Base-by-base conservation (phyloP, 2,113 vertebrate genomes). In the Gadus macrocephalus region DNA sequence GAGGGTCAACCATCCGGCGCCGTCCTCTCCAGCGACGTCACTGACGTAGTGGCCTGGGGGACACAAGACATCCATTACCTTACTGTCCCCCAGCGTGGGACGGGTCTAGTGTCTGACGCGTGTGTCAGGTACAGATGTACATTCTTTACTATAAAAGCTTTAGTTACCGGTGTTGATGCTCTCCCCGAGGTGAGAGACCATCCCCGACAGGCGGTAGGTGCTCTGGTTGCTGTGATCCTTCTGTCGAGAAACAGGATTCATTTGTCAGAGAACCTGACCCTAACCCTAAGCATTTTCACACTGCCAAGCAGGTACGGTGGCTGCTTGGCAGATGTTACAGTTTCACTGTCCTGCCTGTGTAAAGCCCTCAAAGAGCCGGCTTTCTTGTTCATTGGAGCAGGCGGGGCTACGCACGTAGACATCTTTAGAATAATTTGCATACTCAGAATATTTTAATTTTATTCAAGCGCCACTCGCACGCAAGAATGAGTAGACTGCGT, bases 111-210 rank as follows among this genome's bases (percentile, higher is more conserved):
- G 58, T 15, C 4, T 17, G n/a, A 6, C 2, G n/a, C 58, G 1
- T 15, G 2, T 15, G 58, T 59, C 15, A 14, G n/a, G 11, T 25
- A 25, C 25, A 25, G 25, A 25, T 25, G 25, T 25, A 25, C 25
- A 25, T 25, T 25, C 25, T 25, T 25, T 2, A 25, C 25, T 25
- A 25, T 25, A 25, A 25, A 25, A 25, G 25, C 25, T 25, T 25
- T 25, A 25, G 25, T 25, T 25, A 25, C 25, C 25, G 25, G 25
- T 25, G 25, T 25, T 25, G 25, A 25, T 25, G 58, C 12, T 59
- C 12, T 59, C 58, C 58, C 58, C 58, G 58, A 19, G 58, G 58
- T 59, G 58, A 59, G 58, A 59, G 58, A 59, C 58, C 15, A 59
- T 17, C n/a, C 58, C 58, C 15, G 58, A 15, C 15, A 59, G n/a